phyloP scores from a whole-genome alignment of 2,888 invertebrate species.

The Nebria brevicollis region DNA sequence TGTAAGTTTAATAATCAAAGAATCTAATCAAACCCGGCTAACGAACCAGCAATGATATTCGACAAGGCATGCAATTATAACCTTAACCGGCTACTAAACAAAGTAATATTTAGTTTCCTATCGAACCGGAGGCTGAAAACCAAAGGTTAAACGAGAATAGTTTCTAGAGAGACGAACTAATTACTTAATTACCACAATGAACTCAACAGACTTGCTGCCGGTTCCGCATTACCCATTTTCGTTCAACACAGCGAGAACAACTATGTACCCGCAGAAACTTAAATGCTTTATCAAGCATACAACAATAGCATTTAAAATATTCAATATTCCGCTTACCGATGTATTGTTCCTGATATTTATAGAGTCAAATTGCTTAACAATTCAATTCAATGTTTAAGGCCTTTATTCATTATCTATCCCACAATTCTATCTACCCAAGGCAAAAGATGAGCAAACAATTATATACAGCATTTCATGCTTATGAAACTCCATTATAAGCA shows the following conservation, averaged over 20 bases:
- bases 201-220: constrained; percentile 26
- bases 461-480: no score
- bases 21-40: background rate
- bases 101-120: constrained; percentile 45
- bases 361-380: background rate
- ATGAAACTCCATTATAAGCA: no score
- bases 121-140: constrained; percentile 39
- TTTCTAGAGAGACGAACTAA: constrained; percentile 42
- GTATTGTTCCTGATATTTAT: background rate
- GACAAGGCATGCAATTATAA: constrained; percentile 25
- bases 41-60: background rate
- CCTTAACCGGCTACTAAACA: constrained; percentile 42
- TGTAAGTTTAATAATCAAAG: background rate
- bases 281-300: background rate
- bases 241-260: background rate
- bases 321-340: background rate
- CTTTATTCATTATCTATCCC: background rate
- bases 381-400: background rate
- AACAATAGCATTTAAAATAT: background rate
- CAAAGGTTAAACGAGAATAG: constrained; percentile 44
- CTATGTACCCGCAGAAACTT: background rate
- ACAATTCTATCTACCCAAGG: background rate
- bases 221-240: constrained; percentile 7
- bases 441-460: no score
- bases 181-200: constrained; percentile 46